Evolutionary conservation across 2,888 invertebrate genomes (phyloP).

Genomic region (Sabellastarte sp.): DNA sequence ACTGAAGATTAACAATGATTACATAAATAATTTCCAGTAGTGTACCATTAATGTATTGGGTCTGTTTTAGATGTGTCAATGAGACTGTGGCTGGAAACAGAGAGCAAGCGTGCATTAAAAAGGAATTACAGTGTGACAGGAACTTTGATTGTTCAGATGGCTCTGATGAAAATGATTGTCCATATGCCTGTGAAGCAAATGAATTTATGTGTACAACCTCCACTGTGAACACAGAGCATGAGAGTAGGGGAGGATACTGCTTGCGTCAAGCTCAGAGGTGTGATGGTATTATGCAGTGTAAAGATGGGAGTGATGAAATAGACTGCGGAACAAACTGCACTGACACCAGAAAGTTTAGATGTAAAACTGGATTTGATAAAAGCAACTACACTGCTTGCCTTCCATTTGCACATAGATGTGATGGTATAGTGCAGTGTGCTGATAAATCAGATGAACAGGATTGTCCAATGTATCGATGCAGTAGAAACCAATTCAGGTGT

Average conservation of each 20-base stretch:
- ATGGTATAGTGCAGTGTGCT: not conserved
- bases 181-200: not conserved
- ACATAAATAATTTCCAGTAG: too few species aligned
- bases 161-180: not conserved
- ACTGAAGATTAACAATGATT: too few species aligned
- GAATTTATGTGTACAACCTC: not conserved
- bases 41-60: too few species aligned
- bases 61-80: too few species aligned
- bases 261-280: not conserved
- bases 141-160: not conserved
- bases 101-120: too few species aligned
- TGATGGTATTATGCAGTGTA: not conserved
- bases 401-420: not conserved
- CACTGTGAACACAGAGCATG: not conserved
- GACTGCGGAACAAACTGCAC: not conserved
- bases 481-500: not conserved
- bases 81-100: too few species aligned
- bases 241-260: not conserved
- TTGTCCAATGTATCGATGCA: not conserved
- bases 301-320: not conserved
- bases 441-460: not conserved
- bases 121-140: not conserved
- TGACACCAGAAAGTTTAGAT: not conserved
- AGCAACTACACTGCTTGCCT: not conserved
- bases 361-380: not conserved